Conservation (phyloP, 2,888 invertebrate species). For the Xylota segnis region DNA sequence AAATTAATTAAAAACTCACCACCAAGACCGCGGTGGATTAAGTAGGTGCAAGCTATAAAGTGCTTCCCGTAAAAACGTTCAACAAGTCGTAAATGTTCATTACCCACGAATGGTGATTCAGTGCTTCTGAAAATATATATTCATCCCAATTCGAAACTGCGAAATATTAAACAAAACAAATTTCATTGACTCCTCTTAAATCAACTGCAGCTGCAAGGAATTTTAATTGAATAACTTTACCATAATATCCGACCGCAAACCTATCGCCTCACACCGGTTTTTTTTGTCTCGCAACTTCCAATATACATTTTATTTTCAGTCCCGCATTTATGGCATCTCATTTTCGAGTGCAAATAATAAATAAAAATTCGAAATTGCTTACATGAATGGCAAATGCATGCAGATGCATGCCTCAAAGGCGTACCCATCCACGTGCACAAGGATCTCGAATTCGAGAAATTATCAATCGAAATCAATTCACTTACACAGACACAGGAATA, state of each 20-base stretch:
- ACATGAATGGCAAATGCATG: not conserved
- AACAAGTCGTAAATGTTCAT: too few relatives aligned
- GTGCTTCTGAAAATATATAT: too few relatives aligned
- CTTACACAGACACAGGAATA: constrained; percentile 1
- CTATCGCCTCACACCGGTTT: not conserved
- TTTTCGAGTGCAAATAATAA: not conserved
- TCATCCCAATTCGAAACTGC: too few relatives aligned
- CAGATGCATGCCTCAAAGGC: not conserved
- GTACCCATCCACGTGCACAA: not conserved
- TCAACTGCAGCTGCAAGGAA: not conserved
- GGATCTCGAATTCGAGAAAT: constrained; percentile 7
- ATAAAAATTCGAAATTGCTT: constrained; percentile 11
- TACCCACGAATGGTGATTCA: too few relatives aligned
- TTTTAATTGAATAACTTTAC: constrained; percentile 2
- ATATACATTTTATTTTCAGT: not conserved
- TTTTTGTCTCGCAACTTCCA: not conserved
- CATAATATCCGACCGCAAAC: not conserved
- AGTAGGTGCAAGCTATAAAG: too few relatives aligned
- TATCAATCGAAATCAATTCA: constrained; percentile 37
- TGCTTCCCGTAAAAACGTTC: too few relatives aligned
- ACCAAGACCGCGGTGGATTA: too few relatives aligned
- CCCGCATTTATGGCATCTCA: not conserved
- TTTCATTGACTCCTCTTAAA: constrained; percentile 1
- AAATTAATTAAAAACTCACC: too few relatives aligned
- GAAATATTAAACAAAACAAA: not conserved